Conservation (phyloP, 2,888 invertebrate species). For the Thereva nobilitata region DNA sequence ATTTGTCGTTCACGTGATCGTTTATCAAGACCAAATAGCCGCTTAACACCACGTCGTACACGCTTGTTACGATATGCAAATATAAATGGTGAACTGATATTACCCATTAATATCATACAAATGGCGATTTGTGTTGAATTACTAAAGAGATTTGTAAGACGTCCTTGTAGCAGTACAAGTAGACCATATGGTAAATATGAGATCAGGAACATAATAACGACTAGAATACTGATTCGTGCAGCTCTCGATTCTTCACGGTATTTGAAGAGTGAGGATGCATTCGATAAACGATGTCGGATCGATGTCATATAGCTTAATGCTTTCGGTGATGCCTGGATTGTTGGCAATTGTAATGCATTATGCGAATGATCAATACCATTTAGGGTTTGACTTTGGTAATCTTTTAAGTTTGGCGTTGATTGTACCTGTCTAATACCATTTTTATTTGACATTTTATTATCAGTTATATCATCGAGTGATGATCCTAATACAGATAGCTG, state of each 20-base stretch:
- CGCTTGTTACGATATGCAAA: constrained; percentile 59
- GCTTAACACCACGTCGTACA: constrained; percentile 57
- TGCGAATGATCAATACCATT: constrained; percentile 35
- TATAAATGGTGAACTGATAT: constrained; percentile 57
- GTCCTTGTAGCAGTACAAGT: constrained; percentile 54
- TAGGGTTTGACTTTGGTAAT: constrained; percentile 32
- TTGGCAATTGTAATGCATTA: constrained; percentile 48
- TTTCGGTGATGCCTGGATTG: constrained; percentile 56
- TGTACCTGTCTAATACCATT: constrained; percentile 55
- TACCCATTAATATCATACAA: constrained; percentile 56
- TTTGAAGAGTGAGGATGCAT: constrained; percentile 80
- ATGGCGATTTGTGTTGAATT: constrained; percentile 55
- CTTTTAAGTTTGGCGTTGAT: constrained; percentile 57
- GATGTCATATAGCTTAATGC: constrained; percentile 66
- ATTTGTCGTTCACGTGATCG: constrained; percentile 47
- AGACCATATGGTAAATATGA: constrained; percentile 58
- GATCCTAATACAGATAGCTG: constrained; percentile 54
- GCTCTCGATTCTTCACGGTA: constrained; percentile 89
- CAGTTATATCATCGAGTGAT: constrained; percentile 50
- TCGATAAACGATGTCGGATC: constrained; percentile 78
- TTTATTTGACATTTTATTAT: constrained; percentile 43
- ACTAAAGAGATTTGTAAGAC: constrained; percentile 51
- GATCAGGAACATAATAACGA: constrained; percentile 59
- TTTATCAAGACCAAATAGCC: constrained; percentile 54
- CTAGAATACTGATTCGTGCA: constrained; percentile 75